These are phyloP conservation scores for Chalcis sispes DNA, from an alignment of 2,888 invertebrate species.

Conservation along the genomic window DNA sequence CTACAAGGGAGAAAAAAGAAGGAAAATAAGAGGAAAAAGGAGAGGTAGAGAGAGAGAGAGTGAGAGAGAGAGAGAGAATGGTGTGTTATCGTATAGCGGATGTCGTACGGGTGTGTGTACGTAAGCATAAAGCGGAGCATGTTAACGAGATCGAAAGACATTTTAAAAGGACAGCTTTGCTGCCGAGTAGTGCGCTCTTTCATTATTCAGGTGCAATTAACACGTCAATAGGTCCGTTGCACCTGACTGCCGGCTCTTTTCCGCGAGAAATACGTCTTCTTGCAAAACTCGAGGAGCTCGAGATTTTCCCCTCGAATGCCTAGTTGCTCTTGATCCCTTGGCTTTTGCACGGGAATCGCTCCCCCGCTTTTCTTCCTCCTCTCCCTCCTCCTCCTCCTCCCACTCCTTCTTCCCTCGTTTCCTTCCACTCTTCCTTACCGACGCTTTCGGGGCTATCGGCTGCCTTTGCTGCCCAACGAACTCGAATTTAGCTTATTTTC, in stretches of 20 bases:
- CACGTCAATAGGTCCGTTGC: slow-evolving; percentile 72
- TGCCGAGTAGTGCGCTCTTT: slow-evolving; percentile 63
- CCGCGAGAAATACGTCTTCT: slow-evolving; percentile 57
- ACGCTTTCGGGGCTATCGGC: too few species aligned
- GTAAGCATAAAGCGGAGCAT: slow-evolving; percentile 40
- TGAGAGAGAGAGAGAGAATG: neutral
- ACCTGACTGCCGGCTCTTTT: slow-evolving; percentile 67
- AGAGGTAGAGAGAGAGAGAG: too few species aligned
- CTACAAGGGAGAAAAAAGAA: too few species aligned
- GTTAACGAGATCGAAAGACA: slow-evolving; percentile 69
- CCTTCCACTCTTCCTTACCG: neutral
- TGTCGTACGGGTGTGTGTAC: neutral
- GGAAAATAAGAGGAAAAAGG: too few species aligned
- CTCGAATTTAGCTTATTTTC: too few species aligned
- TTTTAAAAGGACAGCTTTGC: slow-evolving; percentile 69
- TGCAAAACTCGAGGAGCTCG: slow-evolving; percentile 27
- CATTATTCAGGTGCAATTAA: slow-evolving; percentile 73
- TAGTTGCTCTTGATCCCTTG: slow-evolving; percentile 21
- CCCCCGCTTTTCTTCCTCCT: slow-evolving; percentile 6
- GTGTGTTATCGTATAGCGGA: neutral
- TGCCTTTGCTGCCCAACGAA: too few species aligned
- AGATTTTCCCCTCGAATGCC: slow-evolving; percentile 37
- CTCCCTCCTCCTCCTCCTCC: slow-evolving; percentile 14
- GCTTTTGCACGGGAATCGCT: neutral
- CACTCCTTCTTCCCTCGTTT: slow-evolving; percentile 15